Evolutionary conservation across 1,140 invertebrate genomes (phyloP).

Genomic region (Eufriesea mexicana): DNA sequence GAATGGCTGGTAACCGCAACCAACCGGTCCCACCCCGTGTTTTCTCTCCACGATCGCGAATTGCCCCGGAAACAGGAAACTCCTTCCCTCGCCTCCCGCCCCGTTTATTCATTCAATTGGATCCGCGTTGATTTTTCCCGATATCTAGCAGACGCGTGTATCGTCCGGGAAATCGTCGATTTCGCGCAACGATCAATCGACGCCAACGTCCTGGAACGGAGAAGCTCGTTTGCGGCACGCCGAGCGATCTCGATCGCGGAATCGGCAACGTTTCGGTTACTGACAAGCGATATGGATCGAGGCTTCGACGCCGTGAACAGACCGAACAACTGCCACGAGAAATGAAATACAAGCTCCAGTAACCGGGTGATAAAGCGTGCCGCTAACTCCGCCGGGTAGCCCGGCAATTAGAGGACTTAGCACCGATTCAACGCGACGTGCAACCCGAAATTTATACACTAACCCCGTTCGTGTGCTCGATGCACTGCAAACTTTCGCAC

Average conservation of each 20-base stretch:
- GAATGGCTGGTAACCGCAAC: slow-evolving; percentile 49
- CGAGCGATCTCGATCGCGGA: not conserved
- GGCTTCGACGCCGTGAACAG: not conserved
- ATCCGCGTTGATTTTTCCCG: not conserved
- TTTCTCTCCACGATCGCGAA: slow-evolving; percentile 48
- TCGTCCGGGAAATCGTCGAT: not conserved
- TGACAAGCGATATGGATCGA: slow-evolving; percentile 12
- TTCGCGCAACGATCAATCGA: not conserved
- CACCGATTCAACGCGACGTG: not conserved
- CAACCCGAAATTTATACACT: not conserved
- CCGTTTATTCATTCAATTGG: slow-evolving; percentile 20
- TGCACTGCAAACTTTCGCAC: too few relatives aligned
- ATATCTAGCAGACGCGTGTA: not conserved
- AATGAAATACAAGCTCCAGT: not conserved
- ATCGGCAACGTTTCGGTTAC: not conserved
- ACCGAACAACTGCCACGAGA: not conserved
- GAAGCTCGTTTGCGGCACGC: not conserved
- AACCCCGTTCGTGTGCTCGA: too few relatives aligned
- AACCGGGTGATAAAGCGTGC: not conserved
- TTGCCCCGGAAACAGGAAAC: not conserved
- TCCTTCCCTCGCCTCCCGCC: not conserved
- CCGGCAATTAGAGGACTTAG: not conserved
- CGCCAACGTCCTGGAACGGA: not conserved
- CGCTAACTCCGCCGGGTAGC: too few relatives aligned
- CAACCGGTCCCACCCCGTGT: slow-evolving; percentile 25